Evolutionary conservation across 2,113 vertebrate species (phyloP), one percentile per base, ranked within the genome.

Genomic region (Lepisosteus osseus): DNA sequence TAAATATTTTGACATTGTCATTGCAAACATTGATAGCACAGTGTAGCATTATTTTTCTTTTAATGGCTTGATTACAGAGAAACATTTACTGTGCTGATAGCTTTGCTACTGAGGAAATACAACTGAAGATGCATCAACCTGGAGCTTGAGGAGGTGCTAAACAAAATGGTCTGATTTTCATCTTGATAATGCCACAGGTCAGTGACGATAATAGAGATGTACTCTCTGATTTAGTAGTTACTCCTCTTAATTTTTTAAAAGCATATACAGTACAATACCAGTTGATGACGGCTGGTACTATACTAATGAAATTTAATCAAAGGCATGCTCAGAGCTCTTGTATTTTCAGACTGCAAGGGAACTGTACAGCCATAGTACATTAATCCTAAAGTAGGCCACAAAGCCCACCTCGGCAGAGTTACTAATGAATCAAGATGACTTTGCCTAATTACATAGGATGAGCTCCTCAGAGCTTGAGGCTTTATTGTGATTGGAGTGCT

Each of bases 271-370:
- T 47, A 7, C n/a, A 44, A 70, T 47, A 7, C 13, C 68, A 67
- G 51, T 66, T 59, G 44, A 69, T 3, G 8, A 71, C 55, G 63
- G 57, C 80, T 61, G 74, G 47, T 13, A 6, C 12, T 68, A 29
- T 42, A 73, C 54, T 83, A 87, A 84, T 82, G 71, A 77, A 75
- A 57, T 65, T 65, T 72, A 78, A 83, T 83, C 76, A 78, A 79
- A 84, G 73, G 61, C 43, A 3, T 59, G 65, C 72, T 61, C 29
- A 13, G 62, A 66, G 71, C 71, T 68, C 29, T 65, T 45, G 3
- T 7, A n/a, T 56, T 70, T 70, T 65, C 55, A 65, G 47, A 61
- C n/a, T 45, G 42, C 68, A 44, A 8, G 17, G 44, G 7, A 47
- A 57, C 66, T 41, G n/a, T 63, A 44, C 29, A 9, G 73, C 54